A percentile compares a stretch with the other conserved stretches of the same genome.
Conservation (phyloP, 2,797 vertebrate species). For the Garrulus glandarius region DNA sequence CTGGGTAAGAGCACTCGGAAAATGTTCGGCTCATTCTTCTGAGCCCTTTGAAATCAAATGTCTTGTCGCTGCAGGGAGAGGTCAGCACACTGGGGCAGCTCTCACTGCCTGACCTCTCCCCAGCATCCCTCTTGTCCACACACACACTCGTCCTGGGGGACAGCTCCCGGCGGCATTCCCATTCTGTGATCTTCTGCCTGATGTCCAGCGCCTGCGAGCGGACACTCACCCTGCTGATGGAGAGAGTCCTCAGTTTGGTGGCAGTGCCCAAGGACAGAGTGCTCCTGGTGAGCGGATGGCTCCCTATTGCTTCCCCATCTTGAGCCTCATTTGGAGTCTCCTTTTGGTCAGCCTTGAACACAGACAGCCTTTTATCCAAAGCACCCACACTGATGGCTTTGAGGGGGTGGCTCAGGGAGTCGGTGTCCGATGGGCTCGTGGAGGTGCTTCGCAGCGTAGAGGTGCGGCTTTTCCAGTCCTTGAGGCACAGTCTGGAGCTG, state of each 20-base stretch:
- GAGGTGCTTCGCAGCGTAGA: constrained; percentile 73
- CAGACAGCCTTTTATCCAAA: constrained; percentile 86
- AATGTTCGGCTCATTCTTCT: constrained; percentile 97
- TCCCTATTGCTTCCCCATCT: constrained; percentile 75
- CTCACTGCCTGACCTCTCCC: constrained; percentile 85
- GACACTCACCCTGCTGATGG: constrained; percentile 77
- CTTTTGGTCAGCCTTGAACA: constrained; percentile 79
- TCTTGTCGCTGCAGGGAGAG: constrained; percentile 93
- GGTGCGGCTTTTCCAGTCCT: constrained; percentile 78
- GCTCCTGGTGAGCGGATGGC: constrained; percentile 79
- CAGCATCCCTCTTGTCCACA: constrained; percentile 86
- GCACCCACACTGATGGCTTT: constrained; percentile 89
- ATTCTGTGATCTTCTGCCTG: constrained; percentile 96
- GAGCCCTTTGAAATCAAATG: constrained; percentile 91
- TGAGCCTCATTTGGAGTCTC: constrained; percentile 69
- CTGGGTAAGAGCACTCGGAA: constrained; percentile 94
- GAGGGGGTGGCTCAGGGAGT: constrained; percentile 75
- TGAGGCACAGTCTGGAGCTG: constrained; percentile 79
- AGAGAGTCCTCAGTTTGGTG: constrained; percentile 78
- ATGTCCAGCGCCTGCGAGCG: constrained; percentile 83
- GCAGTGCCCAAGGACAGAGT: constrained; percentile 82
- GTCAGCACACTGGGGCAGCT: constrained; percentile 89
- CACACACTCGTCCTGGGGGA: constrained; percentile 86
- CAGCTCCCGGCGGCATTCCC: constrained; percentile 88
- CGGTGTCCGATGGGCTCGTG: constrained; percentile 71